phyloP scores from a whole-genome alignment of 2,113 vertebrate species.

The Scytalopus superciliaris region DNA sequence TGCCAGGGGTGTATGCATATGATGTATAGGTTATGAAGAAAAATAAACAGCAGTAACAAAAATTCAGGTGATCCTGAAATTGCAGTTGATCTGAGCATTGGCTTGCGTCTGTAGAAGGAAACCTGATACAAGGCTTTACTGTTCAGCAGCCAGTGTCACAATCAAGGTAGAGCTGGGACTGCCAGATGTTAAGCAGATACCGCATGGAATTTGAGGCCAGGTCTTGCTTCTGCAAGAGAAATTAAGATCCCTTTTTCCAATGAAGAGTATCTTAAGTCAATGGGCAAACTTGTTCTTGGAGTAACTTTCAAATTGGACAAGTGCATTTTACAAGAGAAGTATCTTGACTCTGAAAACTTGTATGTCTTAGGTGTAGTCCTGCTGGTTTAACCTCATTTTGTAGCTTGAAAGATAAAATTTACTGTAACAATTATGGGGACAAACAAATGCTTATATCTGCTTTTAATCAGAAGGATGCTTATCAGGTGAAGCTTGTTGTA shows the following conservation, averaged over 20 bases:
- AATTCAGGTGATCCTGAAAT: neutral
- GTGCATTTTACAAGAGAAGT: neutral
- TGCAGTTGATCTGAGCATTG: neutral
- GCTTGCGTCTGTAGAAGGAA: neutral
- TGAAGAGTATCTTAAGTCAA: neutral
- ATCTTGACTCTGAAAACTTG: neutral
- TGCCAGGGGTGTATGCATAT: neutral
- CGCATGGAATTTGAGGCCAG: neutral
- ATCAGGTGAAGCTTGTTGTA: neutral
- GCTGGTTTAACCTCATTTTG: neutral
- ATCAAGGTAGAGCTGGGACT: neutral
- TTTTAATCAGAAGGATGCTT: neutral
- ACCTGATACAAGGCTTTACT: neutral
- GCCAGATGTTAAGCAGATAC: slow-evolving; percentile 14
- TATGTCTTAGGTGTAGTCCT: neutral
- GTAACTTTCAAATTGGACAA: neutral
- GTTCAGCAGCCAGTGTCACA: slow-evolving; percentile 15
- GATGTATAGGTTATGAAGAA: neutral
- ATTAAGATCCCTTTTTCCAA: neutral
- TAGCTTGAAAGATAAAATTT: neutral
- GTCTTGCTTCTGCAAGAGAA: slow-evolving; percentile 34
- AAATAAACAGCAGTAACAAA: neutral
- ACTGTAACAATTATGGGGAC: neutral
- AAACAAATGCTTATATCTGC: neutral
- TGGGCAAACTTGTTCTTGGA: neutral